phyloP scores from a whole-genome alignment of 2,113 vertebrate species.

The Ammospiza nelsoni region DNA sequence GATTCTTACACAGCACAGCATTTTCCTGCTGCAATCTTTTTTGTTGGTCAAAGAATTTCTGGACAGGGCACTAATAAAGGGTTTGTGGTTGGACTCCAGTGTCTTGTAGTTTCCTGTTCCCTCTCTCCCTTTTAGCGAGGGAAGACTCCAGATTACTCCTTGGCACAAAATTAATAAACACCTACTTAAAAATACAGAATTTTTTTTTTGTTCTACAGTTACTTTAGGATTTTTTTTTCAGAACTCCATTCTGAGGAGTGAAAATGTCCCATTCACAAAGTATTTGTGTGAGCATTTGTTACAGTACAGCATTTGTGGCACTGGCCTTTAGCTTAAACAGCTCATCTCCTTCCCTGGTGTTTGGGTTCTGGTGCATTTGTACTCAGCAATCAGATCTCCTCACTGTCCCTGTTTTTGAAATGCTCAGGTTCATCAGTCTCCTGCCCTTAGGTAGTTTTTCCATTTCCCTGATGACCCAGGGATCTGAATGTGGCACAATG shows the following conservation, averaged over 20 bases:
- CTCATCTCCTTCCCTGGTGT: background rate
- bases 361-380: background rate
- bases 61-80: background rate
- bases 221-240: background rate
- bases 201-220: background rate
- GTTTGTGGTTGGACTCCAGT: background rate
- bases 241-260: background rate
- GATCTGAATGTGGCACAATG: background rate
- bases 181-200: background rate
- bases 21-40: background rate
- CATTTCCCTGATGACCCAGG: background rate
- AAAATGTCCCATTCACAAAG: background rate
- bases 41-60: background rate
- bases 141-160: background rate
- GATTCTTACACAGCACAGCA: background rate
- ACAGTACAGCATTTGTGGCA: background rate
- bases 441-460: background rate
- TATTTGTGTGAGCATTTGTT: background rate
- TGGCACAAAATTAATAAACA: background rate
- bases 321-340: background rate
- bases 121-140: background rate
- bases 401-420: background rate
- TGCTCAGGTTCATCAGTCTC: background rate
- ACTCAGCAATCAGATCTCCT: background rate
- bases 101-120: background rate